These are phyloP conservation scores for Lordiphosa stackelbergi DNA, from an alignment of 1,140 invertebrate species.

Conservation along the genomic window DNA sequence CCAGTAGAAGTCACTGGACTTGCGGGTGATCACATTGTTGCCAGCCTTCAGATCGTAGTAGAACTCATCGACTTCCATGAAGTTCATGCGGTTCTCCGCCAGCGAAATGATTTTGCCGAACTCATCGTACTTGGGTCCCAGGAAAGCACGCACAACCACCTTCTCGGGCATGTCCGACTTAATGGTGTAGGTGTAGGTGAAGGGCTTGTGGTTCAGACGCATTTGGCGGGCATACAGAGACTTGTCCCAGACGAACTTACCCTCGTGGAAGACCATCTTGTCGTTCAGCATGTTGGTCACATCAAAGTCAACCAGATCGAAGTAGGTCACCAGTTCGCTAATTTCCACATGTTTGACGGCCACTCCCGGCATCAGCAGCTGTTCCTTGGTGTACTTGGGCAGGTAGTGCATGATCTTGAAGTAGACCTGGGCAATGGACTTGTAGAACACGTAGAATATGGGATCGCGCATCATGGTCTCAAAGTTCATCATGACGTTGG, in stretches of 20 bases:
- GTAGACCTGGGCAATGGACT: constrained; percentile 80
- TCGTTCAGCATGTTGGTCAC: constrained; percentile 66
- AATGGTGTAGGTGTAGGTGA: constrained; percentile 76
- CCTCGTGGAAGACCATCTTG: constrained; percentile 76
- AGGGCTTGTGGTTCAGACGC: constrained; percentile 80
- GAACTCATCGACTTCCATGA: constrained; percentile 79
- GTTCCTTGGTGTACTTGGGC: constrained; percentile 80
- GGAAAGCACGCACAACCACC: constrained; percentile 64
- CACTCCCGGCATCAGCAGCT: constrained; percentile 80
- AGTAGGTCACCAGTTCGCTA: constrained; percentile 75
- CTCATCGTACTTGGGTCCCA: constrained; percentile 77
- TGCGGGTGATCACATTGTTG: constrained; percentile 77
- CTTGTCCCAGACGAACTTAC: constrained; percentile 71
- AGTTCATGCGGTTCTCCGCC: constrained; percentile 78
- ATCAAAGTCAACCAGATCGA: constrained; percentile 72
- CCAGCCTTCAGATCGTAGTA: constrained; percentile 77
- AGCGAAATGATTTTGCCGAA: constrained; percentile 78
- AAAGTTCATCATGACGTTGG: constrained; percentile 79
- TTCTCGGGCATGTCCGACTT: constrained; percentile 76
- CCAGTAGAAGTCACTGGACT: constrained; percentile 76
- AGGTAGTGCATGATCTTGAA: constrained; percentile 79
- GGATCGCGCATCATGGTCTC: constrained; percentile 82
- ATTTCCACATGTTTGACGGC: constrained; percentile 80
- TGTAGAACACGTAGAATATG: constrained; percentile 82
- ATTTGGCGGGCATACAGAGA: constrained; percentile 79